These are phyloP conservation scores for Stenopsyche tienmushanensis DNA, from an alignment of 1,140 invertebrate genomes.

Conservation along the genomic window DNA sequence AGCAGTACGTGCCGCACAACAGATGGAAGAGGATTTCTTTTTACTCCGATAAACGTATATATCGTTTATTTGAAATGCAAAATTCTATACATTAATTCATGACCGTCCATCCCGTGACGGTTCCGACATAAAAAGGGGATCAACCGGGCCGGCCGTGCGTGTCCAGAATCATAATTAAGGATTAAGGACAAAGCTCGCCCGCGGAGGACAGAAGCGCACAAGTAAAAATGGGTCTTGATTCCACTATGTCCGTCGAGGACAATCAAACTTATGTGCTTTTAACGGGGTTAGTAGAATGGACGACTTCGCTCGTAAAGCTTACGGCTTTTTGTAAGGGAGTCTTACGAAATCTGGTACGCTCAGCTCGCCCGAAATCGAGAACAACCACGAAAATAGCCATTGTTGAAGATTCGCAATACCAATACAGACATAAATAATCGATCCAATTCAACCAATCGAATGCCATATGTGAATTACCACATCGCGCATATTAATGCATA, in stretches of 20 bases:
- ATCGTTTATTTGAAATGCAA: slow-evolving; percentile 11
- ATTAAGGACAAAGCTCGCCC: slow-evolving; percentile 6
- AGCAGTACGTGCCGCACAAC: slow-evolving; percentile 7
- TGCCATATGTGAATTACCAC: too few relatives aligned
- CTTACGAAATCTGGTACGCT: neutral
- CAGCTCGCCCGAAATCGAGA: too few relatives aligned
- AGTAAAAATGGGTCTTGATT: slow-evolving; percentile 3
- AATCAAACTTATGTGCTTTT: neutral
- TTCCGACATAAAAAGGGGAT: slow-evolving; percentile 11
- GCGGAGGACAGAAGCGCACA: neutral
- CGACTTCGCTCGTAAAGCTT: neutral
- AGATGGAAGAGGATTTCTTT: slow-evolving; percentile 7
- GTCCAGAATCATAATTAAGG: slow-evolving; percentile 12
- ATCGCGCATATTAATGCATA: too few relatives aligned
- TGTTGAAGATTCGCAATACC: too few relatives aligned
- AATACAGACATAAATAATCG: too few relatives aligned
- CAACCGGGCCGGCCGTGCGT: slow-evolving; percentile 1
- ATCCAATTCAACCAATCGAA: too few relatives aligned
- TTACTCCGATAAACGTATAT: neutral
- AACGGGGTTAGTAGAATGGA: slow-evolving; percentile 3
- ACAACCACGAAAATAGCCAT: too few relatives aligned
- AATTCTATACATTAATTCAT: slow-evolving; percentile 15
- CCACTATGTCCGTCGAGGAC: neutral
- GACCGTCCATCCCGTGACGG: neutral
- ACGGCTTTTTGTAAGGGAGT: neutral